Base-by-base conservation (phyloP, 2,113 vertebrate genomes). In the Gadus chalcogrammus region DNA sequence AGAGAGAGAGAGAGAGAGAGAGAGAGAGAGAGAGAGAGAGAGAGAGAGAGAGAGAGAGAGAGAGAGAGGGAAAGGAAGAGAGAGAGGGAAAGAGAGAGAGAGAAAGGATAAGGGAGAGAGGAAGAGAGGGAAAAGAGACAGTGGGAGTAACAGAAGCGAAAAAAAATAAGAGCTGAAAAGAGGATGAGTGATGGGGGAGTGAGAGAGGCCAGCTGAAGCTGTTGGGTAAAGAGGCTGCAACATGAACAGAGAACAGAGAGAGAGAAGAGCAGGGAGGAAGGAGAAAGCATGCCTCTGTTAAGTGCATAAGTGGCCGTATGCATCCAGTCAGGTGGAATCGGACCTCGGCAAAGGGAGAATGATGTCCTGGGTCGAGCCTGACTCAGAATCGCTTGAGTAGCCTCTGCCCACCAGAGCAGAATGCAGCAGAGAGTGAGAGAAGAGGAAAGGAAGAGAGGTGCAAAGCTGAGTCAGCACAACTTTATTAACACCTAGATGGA, bases 311-410 rank as follows among this genome's bases (percentile, higher is more conserved):
- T 88, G 87, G 83, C 83, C 65, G 77, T 79, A 84, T 88, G 88
- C 84, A 89, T 79, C 74, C 87, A 91, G 73, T 56, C 77, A 93
- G 77, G 82, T 87, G 88, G 91, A 93, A 93, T 79, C 80, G 85
- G 84, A 93, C 90, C 80, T 76, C 77, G 62, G 77, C 85, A 79
- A 87, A 15, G 61, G 22, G 86, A 88, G 73, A 88, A 81, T 61
- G 35, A 70, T 93, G 89, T 91, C 81, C 77, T 52, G 64, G 80
- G 83, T 88, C 78, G 85, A 80, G 79, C 80, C 84, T 48, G 15
- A 82, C 75, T 91, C 88, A 92, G 82, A 88, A 91, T 88, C 90
- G 80, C 80, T 86, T 79, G 88, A 78, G 74, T 79, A 84, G 76
- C 79, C 81, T 74, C 78, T 86, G 80, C 84, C 85, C 84, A 83